Evolutionary conservation across 2,888 invertebrate species (phyloP), one percentile per base, ranked within the genome.

Genomic region (Pachliopta kotzebuea): DNA sequence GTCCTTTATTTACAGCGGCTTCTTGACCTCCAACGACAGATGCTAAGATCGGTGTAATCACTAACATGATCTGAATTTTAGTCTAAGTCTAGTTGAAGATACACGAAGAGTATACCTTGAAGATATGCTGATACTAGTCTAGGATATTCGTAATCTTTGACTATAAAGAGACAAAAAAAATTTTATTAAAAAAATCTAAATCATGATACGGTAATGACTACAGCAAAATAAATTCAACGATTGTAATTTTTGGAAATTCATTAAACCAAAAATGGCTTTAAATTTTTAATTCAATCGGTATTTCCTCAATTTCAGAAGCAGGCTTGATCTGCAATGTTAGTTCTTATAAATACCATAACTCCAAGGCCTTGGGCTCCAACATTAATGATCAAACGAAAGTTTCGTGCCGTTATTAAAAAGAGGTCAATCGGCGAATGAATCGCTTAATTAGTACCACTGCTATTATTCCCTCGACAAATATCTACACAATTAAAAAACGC

Each of bases 401-500:
- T 55, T 50, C 56, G 18, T 37, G 17, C 18, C 50, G 45, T 59
- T 49, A 64, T 60, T 21, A 52, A 26, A 64, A 56, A 56, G 64
- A 64, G 60, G 64, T 54, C 64, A 60, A 42, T 64, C 56, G 26
- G 24, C 60, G 52, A 56, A 52, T 64, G 60, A 59, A 56, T 52
- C 56, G 56, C 56, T 64, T 64, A 60, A 64, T 60, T 60, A 64
- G 64, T 56, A 64, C 50, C 60, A 52, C 49, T 23, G 23, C 56
- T 56, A 60, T 56, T 63, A 57, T 50, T 54, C 23, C 37, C 14
- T 42, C 24, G 53, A 20, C 31, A 59, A 26, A 45, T 58, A 62
- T 56, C 62, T 56, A 62, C 50, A 62, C 56, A 50, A 45, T 60
- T 42, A 56, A 62, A 56, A 52, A 45, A 18, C 18, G n/a, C n/a